These are phyloP conservation scores for Dicrostonyx torquatus DNA, from an alignment of 2,797 vertebrate species.

Conservation along the genomic window DNA sequence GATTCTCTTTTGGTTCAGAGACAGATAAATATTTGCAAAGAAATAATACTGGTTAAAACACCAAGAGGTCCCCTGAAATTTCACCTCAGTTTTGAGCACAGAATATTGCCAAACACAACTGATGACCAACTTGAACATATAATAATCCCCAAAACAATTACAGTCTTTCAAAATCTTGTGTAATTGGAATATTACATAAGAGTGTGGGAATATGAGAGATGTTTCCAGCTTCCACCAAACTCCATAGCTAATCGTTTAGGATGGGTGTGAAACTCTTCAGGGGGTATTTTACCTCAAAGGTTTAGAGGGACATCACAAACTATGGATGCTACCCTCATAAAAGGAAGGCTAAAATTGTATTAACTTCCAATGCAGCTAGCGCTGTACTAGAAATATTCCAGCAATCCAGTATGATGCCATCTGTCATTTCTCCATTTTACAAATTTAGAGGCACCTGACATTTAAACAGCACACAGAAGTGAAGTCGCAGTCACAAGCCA, in stretches of 20 bases:
- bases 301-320: background rate
- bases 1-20: slow-evolving; percentile 35
- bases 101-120: slow-evolving; percentile 37
- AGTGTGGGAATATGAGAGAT: slow-evolving; percentile 45
- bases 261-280: background rate
- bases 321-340: background rate
- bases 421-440: background rate
- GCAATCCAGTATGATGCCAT: background rate
- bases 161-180: slow-evolving; percentile 55
- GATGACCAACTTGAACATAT: slow-evolving; percentile 45
- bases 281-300: background rate
- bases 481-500: background rate
- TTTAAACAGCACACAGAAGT: background rate
- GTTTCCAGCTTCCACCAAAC: slow-evolving; percentile 16
- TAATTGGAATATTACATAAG: slow-evolving; percentile 46
- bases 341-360: slow-evolving; percentile 5
- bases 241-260: slow-evolving; percentile 32
- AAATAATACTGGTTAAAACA: slow-evolving; percentile 51
- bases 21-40: slow-evolving; percentile 59
- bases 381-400: background rate
- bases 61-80: background rate
- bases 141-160: slow-evolving; percentile 54
- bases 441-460: slow-evolving; percentile 23
- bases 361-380: background rate
- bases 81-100: background rate